These are phyloP conservation scores for Apamea epomidion DNA, from an alignment of 2,888 invertebrate genomes.

Conservation along the genomic window DNA sequence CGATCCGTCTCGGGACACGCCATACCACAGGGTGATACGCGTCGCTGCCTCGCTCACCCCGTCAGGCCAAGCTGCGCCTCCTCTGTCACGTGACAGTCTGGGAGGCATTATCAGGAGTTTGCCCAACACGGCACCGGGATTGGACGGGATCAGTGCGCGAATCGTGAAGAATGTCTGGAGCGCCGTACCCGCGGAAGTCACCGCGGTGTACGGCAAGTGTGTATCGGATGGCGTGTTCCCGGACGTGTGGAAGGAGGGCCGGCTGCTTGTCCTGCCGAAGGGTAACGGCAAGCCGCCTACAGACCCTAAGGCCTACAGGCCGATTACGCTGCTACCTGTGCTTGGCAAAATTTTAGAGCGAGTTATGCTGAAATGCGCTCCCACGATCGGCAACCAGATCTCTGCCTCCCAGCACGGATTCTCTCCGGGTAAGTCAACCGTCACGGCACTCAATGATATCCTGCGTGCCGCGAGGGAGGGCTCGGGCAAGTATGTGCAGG, in stretches of 20 bases:
- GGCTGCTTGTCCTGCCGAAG: constrained; percentile 60
- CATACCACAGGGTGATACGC: constrained; percentile 59
- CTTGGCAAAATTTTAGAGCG: constrained; percentile 69
- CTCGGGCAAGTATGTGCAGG: constrained; percentile 54
- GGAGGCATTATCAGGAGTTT: constrained; percentile 50
- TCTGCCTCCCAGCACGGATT: constrained; percentile 69
- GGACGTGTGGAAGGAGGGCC: constrained; percentile 61
- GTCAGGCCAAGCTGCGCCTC: constrained; percentile 38
- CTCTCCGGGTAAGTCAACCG: constrained; percentile 59
- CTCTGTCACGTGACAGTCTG: constrained; percentile 29
- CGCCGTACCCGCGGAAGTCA: background rate
- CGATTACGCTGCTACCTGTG: constrained; percentile 66
- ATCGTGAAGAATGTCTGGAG: constrained; percentile 16
- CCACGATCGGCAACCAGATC: constrained; percentile 32
- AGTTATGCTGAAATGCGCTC: constrained; percentile 54
- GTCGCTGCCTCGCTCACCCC: constrained; percentile 54
- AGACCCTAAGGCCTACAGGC: constrained; percentile 64
- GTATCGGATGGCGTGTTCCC: constrained; percentile 59
- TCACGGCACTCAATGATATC: constrained; percentile 58
- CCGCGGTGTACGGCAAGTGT: constrained; percentile 28
- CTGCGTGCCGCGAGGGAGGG: background rate
- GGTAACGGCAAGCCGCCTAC: constrained; percentile 55
- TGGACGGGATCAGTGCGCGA: constrained; percentile 20
- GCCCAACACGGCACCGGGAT: constrained; percentile 59
- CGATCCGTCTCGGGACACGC: constrained; percentile 42